Base-by-base conservation (phyloP, 2,113 vertebrate genomes). In the Melospiza melodia region DNA sequence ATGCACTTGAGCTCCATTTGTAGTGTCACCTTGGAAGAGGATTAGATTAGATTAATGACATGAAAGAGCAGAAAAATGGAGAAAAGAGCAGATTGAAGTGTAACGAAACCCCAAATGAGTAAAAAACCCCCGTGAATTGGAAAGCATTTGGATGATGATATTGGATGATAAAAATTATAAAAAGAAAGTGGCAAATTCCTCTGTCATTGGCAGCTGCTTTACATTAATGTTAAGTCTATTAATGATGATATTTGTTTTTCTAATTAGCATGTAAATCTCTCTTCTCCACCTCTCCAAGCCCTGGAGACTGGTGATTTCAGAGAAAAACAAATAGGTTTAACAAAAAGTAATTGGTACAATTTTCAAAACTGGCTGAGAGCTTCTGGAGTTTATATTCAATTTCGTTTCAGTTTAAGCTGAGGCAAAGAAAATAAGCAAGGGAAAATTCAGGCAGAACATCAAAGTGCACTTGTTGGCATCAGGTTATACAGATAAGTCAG, bases 1-100 rank as follows among this genome's bases (percentile, higher is more conserved):
- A 92, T 65, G 41, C 48, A 57, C 37, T 65, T 63, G 51, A 73
- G 71, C 48, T 93, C 87, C 35, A 49, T 89, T 93, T 94, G 58
- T 33, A 10, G 83, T 74, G 92, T 94, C 90, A 94, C 90, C 88
- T 96, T 94, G 92, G 82, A 95, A 84, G 14, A 67, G 77, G 71
- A 94, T 91, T 96, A 84, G 69, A 66, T 93, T 86, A 91, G 89
- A 94, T 81, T 95, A 96, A 66, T 57, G 48, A 48, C 89, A 94
- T 93, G 80, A 92, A 97, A 94, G 58, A 92, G 55, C 35, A 80
- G 59, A 73, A 87, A 91, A 86, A 65, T 51, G 12, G 46, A 76
- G 51, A 59, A 57, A 89, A 57, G 12, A 83, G 33, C 22, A 86
- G 79, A 88, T 0, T 15, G 22, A 92, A 89, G 76, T 20, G 6